Conservation (phyloP, 2,888 invertebrate genomes). For the Drosophila longiperda region DNA sequence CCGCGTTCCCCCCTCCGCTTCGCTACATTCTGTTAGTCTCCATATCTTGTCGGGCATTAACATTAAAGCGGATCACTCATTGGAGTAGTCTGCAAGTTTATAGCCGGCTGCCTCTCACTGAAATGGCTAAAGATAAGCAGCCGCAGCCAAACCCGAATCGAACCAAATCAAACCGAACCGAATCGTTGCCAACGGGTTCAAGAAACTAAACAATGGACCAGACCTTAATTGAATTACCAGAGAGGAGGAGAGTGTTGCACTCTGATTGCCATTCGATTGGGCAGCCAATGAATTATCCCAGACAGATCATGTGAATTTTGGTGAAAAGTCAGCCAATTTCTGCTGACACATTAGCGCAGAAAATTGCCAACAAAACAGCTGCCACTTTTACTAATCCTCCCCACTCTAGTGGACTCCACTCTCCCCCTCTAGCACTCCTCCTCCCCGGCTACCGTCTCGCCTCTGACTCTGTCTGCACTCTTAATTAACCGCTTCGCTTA, state of each 20-base stretch:
- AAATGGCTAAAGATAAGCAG: slow-evolving; percentile 44
- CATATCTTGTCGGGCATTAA: slow-evolving; percentile 54
- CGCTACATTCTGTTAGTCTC: neutral
- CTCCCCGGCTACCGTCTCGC: neutral
- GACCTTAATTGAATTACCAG: slow-evolving; percentile 72
- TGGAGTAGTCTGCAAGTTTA: slow-evolving; percentile 45
- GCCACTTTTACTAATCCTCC: neutral
- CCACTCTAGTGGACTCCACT: neutral
- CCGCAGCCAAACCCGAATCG: slow-evolving; percentile 12
- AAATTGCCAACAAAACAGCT: slow-evolving; percentile 57
- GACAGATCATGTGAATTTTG: slow-evolving; percentile 44
- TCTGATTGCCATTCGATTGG: slow-evolving; percentile 35
- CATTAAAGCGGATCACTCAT: slow-evolving; percentile 70
- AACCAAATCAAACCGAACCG: neutral
- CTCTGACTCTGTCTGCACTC: slow-evolving; percentile 61
- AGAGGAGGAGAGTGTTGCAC: slow-evolving; percentile 28
- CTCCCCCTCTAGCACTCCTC: slow-evolving; percentile 8
- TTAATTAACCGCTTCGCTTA: slow-evolving; percentile 76
- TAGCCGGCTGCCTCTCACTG: slow-evolving; percentile 37
- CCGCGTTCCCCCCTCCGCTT: neutral
- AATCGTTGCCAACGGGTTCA: slow-evolving; percentile 48
- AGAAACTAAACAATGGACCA: slow-evolving; percentile 71
- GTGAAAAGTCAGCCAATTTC: slow-evolving; percentile 56
- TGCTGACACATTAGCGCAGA: slow-evolving; percentile 73
- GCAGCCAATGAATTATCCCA: slow-evolving; percentile 54